Conservation (phyloP, 2,113 vertebrate genomes). For the Neogobius melanostomus region DNA sequence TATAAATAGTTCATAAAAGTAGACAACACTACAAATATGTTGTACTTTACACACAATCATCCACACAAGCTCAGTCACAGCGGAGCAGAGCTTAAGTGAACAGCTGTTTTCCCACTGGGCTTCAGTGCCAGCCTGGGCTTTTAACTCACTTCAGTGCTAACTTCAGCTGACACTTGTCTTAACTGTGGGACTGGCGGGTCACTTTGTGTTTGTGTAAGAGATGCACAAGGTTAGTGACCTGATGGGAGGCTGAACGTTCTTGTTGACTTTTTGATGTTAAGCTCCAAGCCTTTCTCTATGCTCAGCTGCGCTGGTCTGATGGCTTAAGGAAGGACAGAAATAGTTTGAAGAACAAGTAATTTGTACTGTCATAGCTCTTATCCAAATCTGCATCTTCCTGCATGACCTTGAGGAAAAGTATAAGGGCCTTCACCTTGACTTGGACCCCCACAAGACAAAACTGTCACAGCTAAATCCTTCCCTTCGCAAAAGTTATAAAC, state of each 20-base stretch:
- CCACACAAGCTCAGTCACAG: slow-evolving; percentile 2
- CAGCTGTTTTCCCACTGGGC: slow-evolving; percentile 55
- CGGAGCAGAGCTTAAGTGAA: slow-evolving; percentile 48
- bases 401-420: neutral
- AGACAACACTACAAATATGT: slow-evolving; percentile 10
- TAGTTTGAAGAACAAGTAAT: neutral
- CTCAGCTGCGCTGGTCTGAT: neutral
- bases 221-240: slow-evolving; percentile 38
- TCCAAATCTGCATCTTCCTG: slow-evolving; percentile 2
- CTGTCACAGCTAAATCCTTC: slow-evolving; percentile 21
- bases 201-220: slow-evolving; percentile 46
- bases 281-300: slow-evolving; percentile 18
- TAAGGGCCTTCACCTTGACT: slow-evolving; percentile 25
- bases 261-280: slow-evolving; percentile 17
- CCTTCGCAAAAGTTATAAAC: slow-evolving; percentile 30
- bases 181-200: slow-evolving; percentile 56
- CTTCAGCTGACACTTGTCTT: slow-evolving; percentile 57
- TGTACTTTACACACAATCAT: slow-evolving; percentile 11
- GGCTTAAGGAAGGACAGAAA: neutral
- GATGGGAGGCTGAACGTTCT: slow-evolving; percentile 25
- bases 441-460: slow-evolving; percentile 19
- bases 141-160: slow-evolving; percentile 65
- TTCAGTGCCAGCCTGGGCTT: slow-evolving; percentile 49
- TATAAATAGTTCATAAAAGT: slow-evolving; percentile 37
- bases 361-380: neutral